These are phyloP conservation scores for Sebastes fasciatus DNA, from an alignment of 2,113 vertebrate genomes.

Conservation along the genomic window DNA sequence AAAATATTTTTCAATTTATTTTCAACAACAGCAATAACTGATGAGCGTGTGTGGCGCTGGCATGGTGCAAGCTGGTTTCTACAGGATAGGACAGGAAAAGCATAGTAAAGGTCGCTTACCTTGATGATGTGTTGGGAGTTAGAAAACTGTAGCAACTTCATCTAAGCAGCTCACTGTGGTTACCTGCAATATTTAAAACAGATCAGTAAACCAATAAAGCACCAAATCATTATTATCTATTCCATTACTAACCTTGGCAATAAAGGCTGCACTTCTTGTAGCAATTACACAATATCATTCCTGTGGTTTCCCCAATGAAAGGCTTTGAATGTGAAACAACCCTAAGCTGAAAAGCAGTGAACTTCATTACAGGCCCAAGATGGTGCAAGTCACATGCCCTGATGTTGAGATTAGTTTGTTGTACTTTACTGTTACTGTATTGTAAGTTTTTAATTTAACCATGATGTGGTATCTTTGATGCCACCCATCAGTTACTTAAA, in stretches of 20 bases:
- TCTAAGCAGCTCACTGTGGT: background rate
- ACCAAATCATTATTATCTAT: background rate
- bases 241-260: background rate
- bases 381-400: background rate
- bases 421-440: background rate
- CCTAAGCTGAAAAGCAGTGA: background rate
- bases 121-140: constrained; percentile 10
- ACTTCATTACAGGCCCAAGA: background rate
- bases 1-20: background rate
- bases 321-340: constrained; percentile 1
- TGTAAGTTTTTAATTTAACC: background rate
- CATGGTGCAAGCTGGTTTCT: background rate
- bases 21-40: constrained; percentile 5
- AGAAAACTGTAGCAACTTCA: background rate
- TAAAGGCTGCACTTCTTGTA: constrained; percentile 3
- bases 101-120: constrained; percentile 20
- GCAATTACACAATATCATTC: constrained; percentile 4
- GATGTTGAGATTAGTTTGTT: background rate
- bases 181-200: constrained; percentile 16
- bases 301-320: constrained; percentile 1
- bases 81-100: background rate
- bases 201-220: constrained; percentile 15
- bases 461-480: background rate
- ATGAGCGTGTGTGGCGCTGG: background rate
- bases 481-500: background rate